Evolutionary conservation across 2,113 vertebrate genomes (phyloP), one percentile per base, ranked within the genome.

Genomic region (Desmodus rotundus): DNA sequence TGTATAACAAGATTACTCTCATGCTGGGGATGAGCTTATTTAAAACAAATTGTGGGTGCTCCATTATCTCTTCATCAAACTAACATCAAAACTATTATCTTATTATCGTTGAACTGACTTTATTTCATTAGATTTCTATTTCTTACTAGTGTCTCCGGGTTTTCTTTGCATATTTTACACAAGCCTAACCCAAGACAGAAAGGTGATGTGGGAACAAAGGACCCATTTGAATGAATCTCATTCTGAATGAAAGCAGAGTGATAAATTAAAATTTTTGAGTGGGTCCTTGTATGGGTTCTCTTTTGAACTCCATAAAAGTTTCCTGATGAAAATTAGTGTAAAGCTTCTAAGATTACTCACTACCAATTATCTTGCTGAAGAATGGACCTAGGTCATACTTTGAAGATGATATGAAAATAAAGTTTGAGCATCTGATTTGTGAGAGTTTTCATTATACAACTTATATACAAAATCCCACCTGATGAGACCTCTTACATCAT

Each of bases 391-490:
- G 87, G 10, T 96, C 97, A 52, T 83, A 78, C 86, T 96, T 93
- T 92, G 90, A 89, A 98, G 94, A 45, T 96, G 90, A 96, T 85
- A 65, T 19, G 56, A 52, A 45, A 58, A 50, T 47, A 41, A 78
- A 87, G 16, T 2, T 87, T 95, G 58, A 93, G 41, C 90, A 89
- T 94, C 83, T 0, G 83, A 97, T 92, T 94, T 94, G 95, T 98
- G 97, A 97, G 94, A 96, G 90, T 77, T 98, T 97, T 97, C 89
- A 96, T 73, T 87, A 95, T 97, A 97, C 95, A 87, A 65, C 80
- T 96, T 97, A 94, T 93, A 84, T 93, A 95, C 85, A 94, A 96
- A 95, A 82, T 58, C 87, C 89, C 67, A 95, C 70, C 67, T 97
- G 96, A 96, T 73, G 87, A 95, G 83, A 96, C 92, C 92, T 97